A percentile compares a stretch with the other conserved stretches of the same genome.
These are phyloP conservation scores for Gonioctena quinquepunctata DNA, from an alignment of 1,140 invertebrate genomes.

Conservation along the genomic window DNA sequence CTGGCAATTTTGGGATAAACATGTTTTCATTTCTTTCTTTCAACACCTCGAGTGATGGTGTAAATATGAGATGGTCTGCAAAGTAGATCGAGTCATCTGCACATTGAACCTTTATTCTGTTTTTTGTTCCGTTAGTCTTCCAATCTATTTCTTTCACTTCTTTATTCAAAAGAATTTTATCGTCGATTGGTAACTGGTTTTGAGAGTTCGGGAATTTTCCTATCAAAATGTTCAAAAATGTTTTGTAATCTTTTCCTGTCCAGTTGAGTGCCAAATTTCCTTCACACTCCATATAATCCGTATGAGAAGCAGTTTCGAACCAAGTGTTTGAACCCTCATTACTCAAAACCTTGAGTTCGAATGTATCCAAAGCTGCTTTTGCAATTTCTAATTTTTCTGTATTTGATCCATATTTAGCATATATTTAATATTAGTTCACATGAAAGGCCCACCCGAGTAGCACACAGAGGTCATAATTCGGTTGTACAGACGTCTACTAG, in stretches of 20 bases:
- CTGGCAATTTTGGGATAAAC: slow-evolving; percentile 67
- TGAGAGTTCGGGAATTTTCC: slow-evolving; percentile 28
- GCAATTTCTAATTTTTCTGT: background rate
- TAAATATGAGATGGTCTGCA: slow-evolving; percentile 72
- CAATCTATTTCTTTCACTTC: slow-evolving; percentile 37
- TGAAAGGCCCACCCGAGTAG: too few species aligned
- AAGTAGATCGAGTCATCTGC: background rate
- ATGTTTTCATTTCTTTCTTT: slow-evolving; percentile 64
- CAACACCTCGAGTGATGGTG: slow-evolving; percentile 70
- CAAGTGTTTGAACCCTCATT: slow-evolving; percentile 20
- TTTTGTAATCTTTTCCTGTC: slow-evolving; percentile 41
- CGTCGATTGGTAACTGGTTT: slow-evolving; percentile 26
- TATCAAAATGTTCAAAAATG: slow-evolving; percentile 40
- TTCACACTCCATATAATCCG: slow-evolving; percentile 25
- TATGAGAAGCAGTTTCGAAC: slow-evolving; percentile 6
- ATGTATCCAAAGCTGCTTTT: background rate
- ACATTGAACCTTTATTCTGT: slow-evolving; percentile 31
- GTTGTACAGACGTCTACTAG: too few species aligned
- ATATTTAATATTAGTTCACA: too few species aligned
- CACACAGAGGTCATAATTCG: too few species aligned
- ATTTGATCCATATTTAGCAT: background rate
- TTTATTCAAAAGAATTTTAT: slow-evolving; percentile 35
- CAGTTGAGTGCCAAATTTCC: slow-evolving; percentile 29
- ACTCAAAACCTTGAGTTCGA: background rate
- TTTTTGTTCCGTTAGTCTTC: slow-evolving; percentile 17